These are phyloP conservation scores for Tapirus terrestris DNA, from an alignment of 2,113 vertebrate species.

Conservation along the genomic window DNA sequence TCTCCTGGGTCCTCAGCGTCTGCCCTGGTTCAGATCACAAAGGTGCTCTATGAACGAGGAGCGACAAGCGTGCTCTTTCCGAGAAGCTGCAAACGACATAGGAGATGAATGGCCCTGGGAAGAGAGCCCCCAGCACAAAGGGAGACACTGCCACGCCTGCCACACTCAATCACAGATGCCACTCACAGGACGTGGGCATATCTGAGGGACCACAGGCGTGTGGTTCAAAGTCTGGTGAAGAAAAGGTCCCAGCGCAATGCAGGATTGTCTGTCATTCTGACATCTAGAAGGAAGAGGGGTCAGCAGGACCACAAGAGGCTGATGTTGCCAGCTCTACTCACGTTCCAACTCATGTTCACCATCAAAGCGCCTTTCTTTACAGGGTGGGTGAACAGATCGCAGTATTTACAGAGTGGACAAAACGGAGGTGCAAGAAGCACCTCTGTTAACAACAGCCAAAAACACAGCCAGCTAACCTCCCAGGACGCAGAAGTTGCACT, in stretches of 20 bases:
- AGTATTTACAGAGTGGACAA: not conserved
- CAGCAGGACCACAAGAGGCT: slow-evolving; percentile 47
- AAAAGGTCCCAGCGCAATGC: not conserved
- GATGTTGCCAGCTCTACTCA: slow-evolving; percentile 15
- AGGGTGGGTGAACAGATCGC: not conserved
- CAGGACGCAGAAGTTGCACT: not conserved
- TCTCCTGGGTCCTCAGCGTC: not conserved
- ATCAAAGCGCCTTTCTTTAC: slow-evolving; percentile 31
- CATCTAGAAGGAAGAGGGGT: slow-evolving; percentile 56
- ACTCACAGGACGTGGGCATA: slow-evolving; percentile 32
- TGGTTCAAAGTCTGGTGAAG: slow-evolving; percentile 64
- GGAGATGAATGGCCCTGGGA: slow-evolving; percentile 24
- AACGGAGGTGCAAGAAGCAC: not conserved
- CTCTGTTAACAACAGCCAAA: not conserved
- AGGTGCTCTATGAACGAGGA: slow-evolving; percentile 54
- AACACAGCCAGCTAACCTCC: not conserved
- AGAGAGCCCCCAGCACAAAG: not conserved
- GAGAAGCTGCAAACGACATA: not conserved
- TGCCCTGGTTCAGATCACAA: slow-evolving; percentile 55
- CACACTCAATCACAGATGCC: slow-evolving; percentile 57
- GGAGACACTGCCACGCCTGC: slow-evolving; percentile 1
- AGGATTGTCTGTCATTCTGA: slow-evolving; percentile 69
- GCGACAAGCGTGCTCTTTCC: not conserved
- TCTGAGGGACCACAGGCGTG: not conserved
- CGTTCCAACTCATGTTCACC: not conserved